phyloP scores from a whole-genome alignment of 2,113 vertebrate species.

The Craseonycteris thonglongyai region DNA sequence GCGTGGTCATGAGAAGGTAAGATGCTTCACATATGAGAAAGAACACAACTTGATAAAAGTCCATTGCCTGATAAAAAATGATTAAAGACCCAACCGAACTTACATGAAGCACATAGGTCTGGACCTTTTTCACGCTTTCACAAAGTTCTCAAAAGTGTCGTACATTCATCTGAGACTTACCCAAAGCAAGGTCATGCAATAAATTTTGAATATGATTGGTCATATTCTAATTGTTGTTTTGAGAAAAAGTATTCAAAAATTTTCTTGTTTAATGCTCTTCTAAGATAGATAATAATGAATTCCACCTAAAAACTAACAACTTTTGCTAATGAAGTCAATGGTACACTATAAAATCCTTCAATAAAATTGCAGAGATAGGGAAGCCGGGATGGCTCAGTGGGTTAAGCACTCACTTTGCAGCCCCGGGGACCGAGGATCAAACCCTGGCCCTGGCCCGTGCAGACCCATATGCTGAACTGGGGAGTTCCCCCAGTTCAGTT shows the following conservation, averaged over 20 bases:
- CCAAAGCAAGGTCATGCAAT: not conserved
- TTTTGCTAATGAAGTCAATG: not conserved
- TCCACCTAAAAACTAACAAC: not conserved
- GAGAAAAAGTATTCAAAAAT: not conserved
- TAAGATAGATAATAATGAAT: not conserved
- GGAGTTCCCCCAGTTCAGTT: too few species aligned
- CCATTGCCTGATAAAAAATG: not conserved
- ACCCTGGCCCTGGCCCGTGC: too few species aligned
- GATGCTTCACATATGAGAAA: not conserved
- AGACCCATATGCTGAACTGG: too few species aligned
- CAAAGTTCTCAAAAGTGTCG: not conserved
- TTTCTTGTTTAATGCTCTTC: not conserved
- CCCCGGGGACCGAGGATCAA: too few species aligned
- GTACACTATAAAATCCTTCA: not conserved
- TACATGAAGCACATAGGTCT: not conserved
- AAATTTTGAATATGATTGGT: not conserved
- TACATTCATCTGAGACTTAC: not conserved
- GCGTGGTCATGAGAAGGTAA: not conserved
- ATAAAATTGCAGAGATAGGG: not conserved
- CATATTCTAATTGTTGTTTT: not conserved
- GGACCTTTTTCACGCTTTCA: not conserved
- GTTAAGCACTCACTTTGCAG: too few species aligned
- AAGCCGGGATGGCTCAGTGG: too few species aligned
- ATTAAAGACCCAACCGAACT: not conserved
- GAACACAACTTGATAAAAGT: not conserved